Base-by-base conservation (phyloP, 2,797 vertebrate genomes). In the Mustela erminea region DNA sequence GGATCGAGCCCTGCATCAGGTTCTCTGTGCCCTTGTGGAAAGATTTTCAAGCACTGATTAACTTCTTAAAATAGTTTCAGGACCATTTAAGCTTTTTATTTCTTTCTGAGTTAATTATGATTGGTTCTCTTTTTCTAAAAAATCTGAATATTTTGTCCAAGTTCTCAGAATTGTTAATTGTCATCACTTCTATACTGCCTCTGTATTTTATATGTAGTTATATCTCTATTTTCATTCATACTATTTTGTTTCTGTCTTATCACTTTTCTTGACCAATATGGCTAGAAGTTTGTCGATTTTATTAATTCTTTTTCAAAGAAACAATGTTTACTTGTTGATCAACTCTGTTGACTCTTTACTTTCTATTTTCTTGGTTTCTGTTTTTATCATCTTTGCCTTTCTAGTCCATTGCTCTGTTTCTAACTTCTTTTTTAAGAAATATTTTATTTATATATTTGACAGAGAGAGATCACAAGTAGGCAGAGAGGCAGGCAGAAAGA, bases 221-320 rank as follows among this genome's bases (percentile, higher is more conserved):
- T 70, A 41, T 46, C 20, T 88, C 86, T 58, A 15, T 56, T 75
- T n/a, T 75, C 29, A 88, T n/a, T 88, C 86, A 23, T n/a, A 25
- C 38, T 60, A 75, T 58, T 60, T 75, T 68, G n/a, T 68, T n/a
- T 68, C 15, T 17, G 32, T 74, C 35, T 58, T 38, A 21, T 18
- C 86, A 60, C 29, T 60, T 75, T 21, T 75, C 13, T 88, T 88
- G 54, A 46, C 14, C 38, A 46, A n/a, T 46, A 58, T 75, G 58
- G 86, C 86, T 54, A 86, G 29, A 88, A 75, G 20, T 58, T 43
- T 46, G 38, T 60, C 38, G 25, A 18, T n/a, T 46, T 75, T n/a
- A 43, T 75, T 75, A 23, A 3, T 88, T 60, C 38, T n/a, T 75
- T 75, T 75, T 43, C 70, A 75, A 46, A 75, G 20, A 46, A n/a